phyloP scores from a whole-genome alignment of 1,140 invertebrate genomes.

The Aphis gossypii region DNA sequence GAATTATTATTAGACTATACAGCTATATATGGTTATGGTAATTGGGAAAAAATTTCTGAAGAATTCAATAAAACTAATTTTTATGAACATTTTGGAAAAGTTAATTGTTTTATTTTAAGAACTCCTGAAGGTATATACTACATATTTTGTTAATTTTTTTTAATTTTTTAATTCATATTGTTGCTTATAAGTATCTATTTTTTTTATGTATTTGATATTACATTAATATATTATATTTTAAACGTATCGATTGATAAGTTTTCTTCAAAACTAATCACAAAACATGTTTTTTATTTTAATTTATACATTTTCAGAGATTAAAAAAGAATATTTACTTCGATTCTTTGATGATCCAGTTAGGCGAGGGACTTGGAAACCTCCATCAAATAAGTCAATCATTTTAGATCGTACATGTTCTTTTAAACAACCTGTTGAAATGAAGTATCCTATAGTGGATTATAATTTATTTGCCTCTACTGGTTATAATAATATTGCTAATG shows the following conservation, averaged over 20 bases:
- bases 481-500: slow-evolving; percentile 5
- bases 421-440: neutral
- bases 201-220: neutral
- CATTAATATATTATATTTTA: neutral
- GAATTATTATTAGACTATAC: slow-evolving; percentile 26
- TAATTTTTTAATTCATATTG: neutral
- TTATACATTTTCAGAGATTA: slow-evolving; percentile 15
- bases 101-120: neutral
- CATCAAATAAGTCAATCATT: neutral
- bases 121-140: slow-evolving; percentile 31
- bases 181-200: neutral
- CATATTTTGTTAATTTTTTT: neutral
- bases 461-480: neutral
- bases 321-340: neutral
- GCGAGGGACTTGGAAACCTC: slow-evolving; percentile 1
- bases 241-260: too few species aligned
- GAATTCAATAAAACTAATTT: slow-evolving; percentile 38
- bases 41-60: slow-evolving; percentile 39
- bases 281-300: neutral
- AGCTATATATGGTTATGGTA: slow-evolving; percentile 36
- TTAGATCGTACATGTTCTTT: slow-evolving; percentile 18
- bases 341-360: slow-evolving; percentile 24
- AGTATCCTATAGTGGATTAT: neutral
- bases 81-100: slow-evolving; percentile 21
- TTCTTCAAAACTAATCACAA: neutral